Conservation (phyloP, 2,797 vertebrate genomes). For the Emydoidea blandingii region DNA sequence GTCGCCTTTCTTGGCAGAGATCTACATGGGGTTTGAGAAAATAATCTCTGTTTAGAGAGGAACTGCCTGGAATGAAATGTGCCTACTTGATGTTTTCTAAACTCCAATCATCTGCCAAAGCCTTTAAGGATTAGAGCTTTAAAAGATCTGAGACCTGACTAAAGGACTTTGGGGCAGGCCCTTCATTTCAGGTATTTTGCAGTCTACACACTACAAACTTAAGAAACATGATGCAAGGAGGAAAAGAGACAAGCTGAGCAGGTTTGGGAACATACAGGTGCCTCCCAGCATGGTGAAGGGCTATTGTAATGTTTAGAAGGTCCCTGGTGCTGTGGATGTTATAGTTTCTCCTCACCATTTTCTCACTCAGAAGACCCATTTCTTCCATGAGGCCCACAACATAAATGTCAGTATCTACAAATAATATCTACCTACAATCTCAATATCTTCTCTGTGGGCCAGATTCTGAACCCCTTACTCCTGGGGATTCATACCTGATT, state of each 20-base stretch:
- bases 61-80: slow-evolving; percentile 20
- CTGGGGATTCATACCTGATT: background rate
- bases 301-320: background rate
- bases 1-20: slow-evolving; percentile 1
- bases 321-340: background rate
- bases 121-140: slow-evolving; percentile 5
- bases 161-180: background rate
- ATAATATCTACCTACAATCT: background rate
- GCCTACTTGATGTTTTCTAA: slow-evolving; percentile 28
- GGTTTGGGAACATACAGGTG: background rate
- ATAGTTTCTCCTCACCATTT: background rate
- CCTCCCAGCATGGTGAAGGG: background rate
- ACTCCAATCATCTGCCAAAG: slow-evolving; percentile 36
- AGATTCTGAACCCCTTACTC: background rate
- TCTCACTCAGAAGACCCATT: background rate
- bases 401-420: background rate
- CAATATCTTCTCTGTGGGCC: background rate
- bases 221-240: background rate
- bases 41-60: slow-evolving; percentile 9
- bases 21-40: background rate
- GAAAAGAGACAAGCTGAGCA: background rate
- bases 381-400: background rate
- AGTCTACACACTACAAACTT: background rate
- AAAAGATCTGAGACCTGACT: background rate
- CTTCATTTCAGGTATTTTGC: background rate